phyloP scores from a whole-genome alignment of 2,888 invertebrate genomes.

The Terebella lapidaria region DNA sequence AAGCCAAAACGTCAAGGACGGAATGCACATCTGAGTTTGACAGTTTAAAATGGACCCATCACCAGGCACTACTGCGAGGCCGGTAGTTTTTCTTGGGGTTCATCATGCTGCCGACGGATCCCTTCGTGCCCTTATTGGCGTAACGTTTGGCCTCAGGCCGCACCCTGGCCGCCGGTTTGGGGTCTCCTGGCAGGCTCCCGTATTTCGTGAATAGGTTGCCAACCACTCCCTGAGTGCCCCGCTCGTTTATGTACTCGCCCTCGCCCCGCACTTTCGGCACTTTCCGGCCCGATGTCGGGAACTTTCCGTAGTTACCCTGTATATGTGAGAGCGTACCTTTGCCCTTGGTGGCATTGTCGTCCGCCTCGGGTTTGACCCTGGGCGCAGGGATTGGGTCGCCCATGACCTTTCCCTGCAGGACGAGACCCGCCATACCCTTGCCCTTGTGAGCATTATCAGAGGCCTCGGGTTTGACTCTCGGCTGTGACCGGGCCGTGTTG shows the following conservation, averaged over 20 bases:
- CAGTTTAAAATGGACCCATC: too few species aligned
- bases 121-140: conserved; percentile 10
- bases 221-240: conserved; percentile 7
- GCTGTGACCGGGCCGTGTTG: conserved; percentile 4
- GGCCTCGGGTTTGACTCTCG: conserved; percentile 13
- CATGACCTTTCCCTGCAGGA: background rate
- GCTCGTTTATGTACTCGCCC: conserved; percentile 8
- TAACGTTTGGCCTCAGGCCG: conserved; percentile 10
- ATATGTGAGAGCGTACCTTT: conserved; percentile 13
- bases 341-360: conserved; percentile 12
- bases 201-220: conserved; percentile 9
- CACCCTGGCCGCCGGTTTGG: conserved; percentile 12
- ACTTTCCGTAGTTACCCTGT: conserved; percentile 14
- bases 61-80: conserved; percentile 2
- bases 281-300: conserved; percentile 7
- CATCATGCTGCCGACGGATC: conserved; percentile 4
- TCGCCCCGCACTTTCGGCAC: conserved; percentile 15
- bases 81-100: conserved; percentile 1
- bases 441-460: conserved; percentile 4
- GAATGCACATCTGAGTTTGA: too few species aligned
- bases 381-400: background rate
- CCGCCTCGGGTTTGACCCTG: conserved; percentile 19
- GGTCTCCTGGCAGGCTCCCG: conserved; percentile 4
- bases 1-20: too few species aligned
- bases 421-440: conserved; percentile 5